phyloP scores from a whole-genome alignment of 2,113 vertebrate species.

The Leucoraja erinaceus region DNA sequence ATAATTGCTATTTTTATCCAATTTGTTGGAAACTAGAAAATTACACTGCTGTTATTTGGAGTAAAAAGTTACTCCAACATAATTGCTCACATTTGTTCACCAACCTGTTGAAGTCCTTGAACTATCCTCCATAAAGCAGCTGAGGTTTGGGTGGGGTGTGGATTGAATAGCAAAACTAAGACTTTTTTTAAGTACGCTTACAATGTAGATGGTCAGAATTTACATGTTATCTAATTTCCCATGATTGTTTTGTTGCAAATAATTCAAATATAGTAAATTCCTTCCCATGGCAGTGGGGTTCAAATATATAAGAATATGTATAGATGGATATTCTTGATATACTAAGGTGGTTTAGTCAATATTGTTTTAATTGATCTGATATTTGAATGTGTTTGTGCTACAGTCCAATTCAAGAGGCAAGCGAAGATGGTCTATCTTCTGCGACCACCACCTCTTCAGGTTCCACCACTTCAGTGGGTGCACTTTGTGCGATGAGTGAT shows the following conservation, averaged over 20 bases:
- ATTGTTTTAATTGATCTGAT: background rate
- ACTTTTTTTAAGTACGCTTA: too few species aligned
- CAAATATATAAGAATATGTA: background rate
- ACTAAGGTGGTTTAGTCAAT: background rate
- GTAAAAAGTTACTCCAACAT: background rate
- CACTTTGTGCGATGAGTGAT: constrained; percentile 56
- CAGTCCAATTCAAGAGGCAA: constrained; percentile 72
- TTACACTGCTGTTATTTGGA: background rate
- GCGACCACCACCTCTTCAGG: constrained; percentile 56
- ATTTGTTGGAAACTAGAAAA: background rate
- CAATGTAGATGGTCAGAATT: too few species aligned
- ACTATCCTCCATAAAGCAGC: background rate
- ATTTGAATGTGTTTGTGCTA: constrained; percentile 41
- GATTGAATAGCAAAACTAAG: too few species aligned
- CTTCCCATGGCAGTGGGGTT: background rate
- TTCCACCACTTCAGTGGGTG: constrained; percentile 53
- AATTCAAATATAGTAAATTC: background rate
- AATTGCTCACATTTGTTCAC: background rate
- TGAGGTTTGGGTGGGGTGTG: background rate
- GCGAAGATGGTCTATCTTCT: constrained; percentile 57
- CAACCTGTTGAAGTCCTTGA: background rate
- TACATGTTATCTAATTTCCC: background rate
- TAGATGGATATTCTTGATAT: background rate
- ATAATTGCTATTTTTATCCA: too few species aligned
- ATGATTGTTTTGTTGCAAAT: background rate